Evolutionary conservation across 2,888 invertebrate genomes (phyloP).

Genomic region (Thera obeliscata): DNA sequence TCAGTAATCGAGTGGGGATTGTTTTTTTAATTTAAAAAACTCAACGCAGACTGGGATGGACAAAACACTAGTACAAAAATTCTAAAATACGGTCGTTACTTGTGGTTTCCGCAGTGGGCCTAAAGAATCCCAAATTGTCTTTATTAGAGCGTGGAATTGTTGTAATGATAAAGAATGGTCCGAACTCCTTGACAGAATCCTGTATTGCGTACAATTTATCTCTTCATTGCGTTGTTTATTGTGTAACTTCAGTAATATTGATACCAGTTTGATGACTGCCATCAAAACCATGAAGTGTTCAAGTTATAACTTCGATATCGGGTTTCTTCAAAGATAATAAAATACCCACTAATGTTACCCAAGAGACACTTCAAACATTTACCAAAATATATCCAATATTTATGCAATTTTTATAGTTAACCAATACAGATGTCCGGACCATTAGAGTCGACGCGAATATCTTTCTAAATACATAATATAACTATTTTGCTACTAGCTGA

Average conservation of each 20-base stretch:
- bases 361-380: neutral
- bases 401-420: conserved; percentile 13
- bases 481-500: no score
- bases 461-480: neutral
- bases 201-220: neutral
- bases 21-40: no score
- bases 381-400: neutral
- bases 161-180: neutral
- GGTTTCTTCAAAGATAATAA: conserved; percentile 4
- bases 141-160: neutral
- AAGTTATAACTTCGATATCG: neutral
- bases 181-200: neutral
- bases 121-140: neutral
- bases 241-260: neutral
- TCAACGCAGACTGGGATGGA: no score
- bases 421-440: conserved; percentile 18
- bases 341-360: neutral
- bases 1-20: no score
- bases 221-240: neutral
- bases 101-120: neutral
- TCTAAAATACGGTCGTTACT: neutral
- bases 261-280: neutral
- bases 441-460: conserved; percentile 6
- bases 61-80: no score
- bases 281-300: neutral